Evolutionary conservation across 2,113 vertebrate species (phyloP), one percentile per base, ranked within the genome.

Genomic region (Sphyrna mokarran): DNA sequence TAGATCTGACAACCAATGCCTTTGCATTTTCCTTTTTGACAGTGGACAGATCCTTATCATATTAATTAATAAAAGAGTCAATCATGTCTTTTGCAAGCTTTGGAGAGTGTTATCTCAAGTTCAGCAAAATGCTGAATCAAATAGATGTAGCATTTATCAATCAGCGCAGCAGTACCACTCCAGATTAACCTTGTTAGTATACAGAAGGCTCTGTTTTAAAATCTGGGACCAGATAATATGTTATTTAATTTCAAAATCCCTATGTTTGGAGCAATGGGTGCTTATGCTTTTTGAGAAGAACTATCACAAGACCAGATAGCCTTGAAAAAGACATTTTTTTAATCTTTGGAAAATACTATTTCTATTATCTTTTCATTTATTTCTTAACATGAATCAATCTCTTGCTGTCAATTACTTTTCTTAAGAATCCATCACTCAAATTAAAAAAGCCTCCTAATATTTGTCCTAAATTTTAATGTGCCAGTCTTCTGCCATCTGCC

Each of bases 1-100:
- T 70, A 95, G 29, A 23, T 54, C 40, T 20, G 54, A 54, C 23
- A 72, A 72, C 0, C 69, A 48, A 72, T 95, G 26, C 2, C 94
- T 54, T 95, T 76, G 43, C 37, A 18, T 72, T 54, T 95, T 54
- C 94, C 29, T 20, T 40, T 72, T 95, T 95, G 69, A 70, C 40
- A 95, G 40, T 29, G 43, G 37, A 95, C 48, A 95, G 94, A 95
- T 95, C 68, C 40, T 18, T 95, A 72, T 95, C 68, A 72, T 16
- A 72, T 23, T 54, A 72, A 95, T 72, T 95, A 72, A 72, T 72
- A 33, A 94, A 94, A 95, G 33, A 90, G 69, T 70, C 68, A 48
- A 13, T 72, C 89, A 72, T 95, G 40, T 72, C 29, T 29, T n/a
- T 20, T 72, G 94, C 40, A 54, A 43, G 23, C 40, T 48, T 16